A percentile compares a stretch with the other conserved stretches of the same genome.
These are phyloP conservation scores for Morone saxatilis DNA, from an alignment of 2,113 vertebrate genomes.

Conservation along the genomic window DNA sequence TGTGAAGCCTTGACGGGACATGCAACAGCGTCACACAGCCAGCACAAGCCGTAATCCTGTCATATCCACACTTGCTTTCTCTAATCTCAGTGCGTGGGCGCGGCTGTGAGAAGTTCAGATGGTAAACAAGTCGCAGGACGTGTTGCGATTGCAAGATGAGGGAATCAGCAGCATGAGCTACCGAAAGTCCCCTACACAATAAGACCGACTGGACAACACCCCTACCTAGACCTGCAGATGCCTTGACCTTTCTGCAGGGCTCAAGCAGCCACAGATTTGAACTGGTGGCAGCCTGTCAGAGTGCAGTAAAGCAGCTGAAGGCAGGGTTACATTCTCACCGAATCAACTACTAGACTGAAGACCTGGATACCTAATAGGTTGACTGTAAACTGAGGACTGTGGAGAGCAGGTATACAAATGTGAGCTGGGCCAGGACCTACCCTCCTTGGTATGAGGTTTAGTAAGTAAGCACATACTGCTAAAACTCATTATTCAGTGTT, in stretches of 20 bases:
- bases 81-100: constrained; percentile 65
- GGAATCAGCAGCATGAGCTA: background rate
- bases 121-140: constrained; percentile 61
- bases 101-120: constrained; percentile 43
- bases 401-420: constrained; percentile 25
- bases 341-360: background rate
- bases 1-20: constrained; percentile 7
- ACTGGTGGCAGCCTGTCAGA: constrained; percentile 13
- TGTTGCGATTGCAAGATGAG: background rate
- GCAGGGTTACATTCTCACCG: constrained; percentile 2
- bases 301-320: constrained; percentile 13
- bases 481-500: background rate
- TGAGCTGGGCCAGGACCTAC: background rate
- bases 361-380: constrained; percentile 19
- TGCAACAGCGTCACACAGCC: constrained; percentile 29
- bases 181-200: background rate
- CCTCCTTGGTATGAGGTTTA: constrained; percentile 14
- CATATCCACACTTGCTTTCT: constrained; percentile 52
- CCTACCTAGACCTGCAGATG: background rate
- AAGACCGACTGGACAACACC: background rate
- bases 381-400: constrained; percentile 33
- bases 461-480: background rate
- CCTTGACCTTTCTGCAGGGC: background rate
- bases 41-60: constrained; percentile 62
- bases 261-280: background rate